phyloP scores from a whole-genome alignment of 2,888 invertebrate species.

The Ormyrus rosae region DNA sequence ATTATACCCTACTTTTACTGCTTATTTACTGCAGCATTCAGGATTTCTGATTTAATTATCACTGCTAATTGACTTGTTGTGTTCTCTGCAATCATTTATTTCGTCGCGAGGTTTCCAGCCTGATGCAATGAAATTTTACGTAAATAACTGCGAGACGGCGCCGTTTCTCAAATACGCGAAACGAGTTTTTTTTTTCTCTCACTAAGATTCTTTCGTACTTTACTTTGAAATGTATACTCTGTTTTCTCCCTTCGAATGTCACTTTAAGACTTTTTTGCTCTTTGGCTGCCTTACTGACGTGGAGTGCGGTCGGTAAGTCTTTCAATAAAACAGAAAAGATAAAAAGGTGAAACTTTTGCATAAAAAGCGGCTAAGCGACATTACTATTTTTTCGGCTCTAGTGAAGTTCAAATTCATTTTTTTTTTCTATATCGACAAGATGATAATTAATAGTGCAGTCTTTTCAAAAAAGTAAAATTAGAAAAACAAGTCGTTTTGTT shows the following conservation, averaged over 20 bases:
- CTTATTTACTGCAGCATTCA: neutral
- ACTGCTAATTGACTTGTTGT: conserved; percentile 5
- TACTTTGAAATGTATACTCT: conserved; percentile 40
- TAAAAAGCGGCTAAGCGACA: conserved; percentile 32
- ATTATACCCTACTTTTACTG: neutral
- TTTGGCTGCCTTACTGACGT: conserved; percentile 67
- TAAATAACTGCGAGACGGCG: conserved; percentile 39
- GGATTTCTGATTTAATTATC: neutral
- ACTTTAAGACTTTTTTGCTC: conserved; percentile 56
- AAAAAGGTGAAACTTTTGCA: conserved; percentile 31
- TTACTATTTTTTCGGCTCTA: conserved; percentile 19
- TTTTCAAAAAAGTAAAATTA: neutral
- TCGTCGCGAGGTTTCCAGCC: neutral
- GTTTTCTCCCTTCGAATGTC: conserved; percentile 50
- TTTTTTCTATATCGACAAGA: conserved; percentile 8
- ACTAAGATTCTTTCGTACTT: conserved; percentile 34
- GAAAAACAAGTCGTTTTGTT: neutral
- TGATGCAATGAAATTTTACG: conserved; percentile 35
- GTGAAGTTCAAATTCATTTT: neutral
- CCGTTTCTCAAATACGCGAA: conserved; percentile 48
- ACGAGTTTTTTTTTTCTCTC: conserved; percentile 18
- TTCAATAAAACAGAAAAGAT: conserved; percentile 47
- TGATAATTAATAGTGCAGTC: neutral
- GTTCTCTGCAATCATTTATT: conserved; percentile 22
- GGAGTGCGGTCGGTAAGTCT: conserved; percentile 69